A percentile compares a stretch with the other conserved stretches of the same genome.
These are phyloP conservation scores for Drosophila yooni DNA, from an alignment of 2,888 invertebrate genomes.

Conservation along the genomic window DNA sequence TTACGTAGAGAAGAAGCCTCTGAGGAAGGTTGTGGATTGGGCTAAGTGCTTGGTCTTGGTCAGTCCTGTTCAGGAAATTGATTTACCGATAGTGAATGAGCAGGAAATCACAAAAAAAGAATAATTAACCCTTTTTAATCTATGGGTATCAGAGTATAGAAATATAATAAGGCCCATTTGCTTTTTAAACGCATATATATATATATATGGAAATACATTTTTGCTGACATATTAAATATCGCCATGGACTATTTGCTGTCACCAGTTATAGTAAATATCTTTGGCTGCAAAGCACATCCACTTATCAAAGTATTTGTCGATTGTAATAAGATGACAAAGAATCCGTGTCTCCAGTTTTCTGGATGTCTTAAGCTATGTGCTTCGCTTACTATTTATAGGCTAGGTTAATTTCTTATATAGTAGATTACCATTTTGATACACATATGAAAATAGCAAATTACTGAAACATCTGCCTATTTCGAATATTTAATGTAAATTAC, in stretches of 20 bases:
- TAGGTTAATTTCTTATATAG: neutral
- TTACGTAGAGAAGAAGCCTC: neutral
- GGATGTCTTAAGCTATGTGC: neutral
- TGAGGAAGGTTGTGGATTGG: neutral
- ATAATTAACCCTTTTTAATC: neutral
- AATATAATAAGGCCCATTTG: slow-evolving; percentile 1
- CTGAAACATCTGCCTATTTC: neutral
- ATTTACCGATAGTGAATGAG: neutral
- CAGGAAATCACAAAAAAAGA: neutral
- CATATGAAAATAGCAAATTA: neutral
- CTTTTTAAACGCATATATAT: neutral
- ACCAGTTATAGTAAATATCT: slow-evolving; percentile 13
- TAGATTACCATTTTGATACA: neutral
- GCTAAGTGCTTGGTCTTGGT: neutral
- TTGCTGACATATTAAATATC: neutral
- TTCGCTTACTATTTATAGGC: neutral
- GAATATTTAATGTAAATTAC: neutral
- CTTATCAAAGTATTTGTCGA: slow-evolving; percentile 2
- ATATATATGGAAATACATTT: neutral
- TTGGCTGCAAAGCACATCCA: slow-evolving; percentile 10
- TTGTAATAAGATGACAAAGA: neutral
- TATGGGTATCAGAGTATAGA: neutral
- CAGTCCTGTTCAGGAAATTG: neutral
- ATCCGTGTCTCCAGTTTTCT: neutral
- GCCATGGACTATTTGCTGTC: neutral